Evolutionary conservation across 2,888 invertebrate species (phyloP).

Genomic region (Argyresthia goedartella): DNA sequence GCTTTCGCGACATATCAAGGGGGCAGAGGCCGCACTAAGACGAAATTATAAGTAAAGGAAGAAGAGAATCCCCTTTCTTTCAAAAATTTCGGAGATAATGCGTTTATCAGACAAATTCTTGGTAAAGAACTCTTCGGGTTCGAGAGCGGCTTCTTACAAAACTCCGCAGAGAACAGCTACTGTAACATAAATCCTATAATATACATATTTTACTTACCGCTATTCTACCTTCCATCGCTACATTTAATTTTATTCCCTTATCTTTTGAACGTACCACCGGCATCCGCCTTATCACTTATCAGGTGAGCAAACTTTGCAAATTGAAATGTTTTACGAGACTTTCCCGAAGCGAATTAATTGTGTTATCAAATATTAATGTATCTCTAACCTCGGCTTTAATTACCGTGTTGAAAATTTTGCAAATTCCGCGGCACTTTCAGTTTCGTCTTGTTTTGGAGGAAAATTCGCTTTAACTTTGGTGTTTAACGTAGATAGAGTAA

Average conservation of each 20-base stretch:
- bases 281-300: conserved; percentile 56
- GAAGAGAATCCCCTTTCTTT: no score
- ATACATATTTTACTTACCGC: no score
- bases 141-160: no score
- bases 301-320: conserved; percentile 61
- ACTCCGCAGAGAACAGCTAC: no score
- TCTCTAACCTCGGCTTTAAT: conserved; percentile 44
- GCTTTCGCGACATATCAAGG: no score
- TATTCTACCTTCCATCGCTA: no score
- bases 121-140: no score
- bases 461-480: background rate
- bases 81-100: no score
- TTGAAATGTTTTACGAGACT: conserved; percentile 62
- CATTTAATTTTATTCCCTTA: conserved; percentile 20
- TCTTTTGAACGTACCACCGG: conserved; percentile 32
- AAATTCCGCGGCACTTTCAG: background rate
- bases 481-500: background rate
- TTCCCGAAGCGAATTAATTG: conserved; percentile 48
- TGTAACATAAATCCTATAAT: no score
- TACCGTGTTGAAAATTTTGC: conserved; percentile 24
- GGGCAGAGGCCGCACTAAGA: no score
- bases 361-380: conserved; percentile 68
- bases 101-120: no score
- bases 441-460: background rate
- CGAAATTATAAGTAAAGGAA: no score